Evolutionary conservation across 1,140 invertebrate species (phyloP).

Genomic region (Drosophila funebris): DNA sequence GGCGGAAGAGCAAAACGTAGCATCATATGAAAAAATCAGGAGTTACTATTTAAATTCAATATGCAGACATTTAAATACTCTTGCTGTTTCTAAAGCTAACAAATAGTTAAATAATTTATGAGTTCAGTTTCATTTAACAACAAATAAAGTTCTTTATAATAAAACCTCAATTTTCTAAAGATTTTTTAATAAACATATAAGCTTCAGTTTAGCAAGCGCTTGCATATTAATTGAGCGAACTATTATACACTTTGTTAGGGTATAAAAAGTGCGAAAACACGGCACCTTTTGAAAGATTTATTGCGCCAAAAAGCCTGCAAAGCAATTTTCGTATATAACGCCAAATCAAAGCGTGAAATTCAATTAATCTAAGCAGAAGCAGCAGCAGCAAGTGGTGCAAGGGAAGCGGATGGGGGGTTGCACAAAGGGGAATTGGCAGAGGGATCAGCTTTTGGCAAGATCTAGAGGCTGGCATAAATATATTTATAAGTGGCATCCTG

Average conservation of each 20-base stretch:
- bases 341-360: constrained; percentile 80
- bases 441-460: constrained; percentile 30
- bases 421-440: not conserved
- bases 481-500: constrained; percentile 49
- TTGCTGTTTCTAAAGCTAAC: no score
- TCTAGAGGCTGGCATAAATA: constrained; percentile 41
- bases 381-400: not conserved
- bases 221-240: no score
- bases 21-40: constrained; percentile 20
- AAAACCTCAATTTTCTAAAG: no score
- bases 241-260: not conserved
- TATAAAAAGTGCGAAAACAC: constrained; percentile 46
- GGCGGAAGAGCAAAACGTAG: constrained; percentile 6
- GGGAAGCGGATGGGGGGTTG: no score
- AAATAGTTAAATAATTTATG: no score
- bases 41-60: not conserved
- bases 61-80: not conserved
- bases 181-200: no score
- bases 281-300: constrained; percentile 78
- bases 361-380: constrained; percentile 72
- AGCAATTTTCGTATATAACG: constrained; percentile 46
- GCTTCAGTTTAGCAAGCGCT: no score
- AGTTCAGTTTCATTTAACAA: no score
- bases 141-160: no score
- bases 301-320: constrained; percentile 40